Evolutionary conservation across 2,797 vertebrate species (phyloP).

Genomic region (Mustela erminea): DNA sequence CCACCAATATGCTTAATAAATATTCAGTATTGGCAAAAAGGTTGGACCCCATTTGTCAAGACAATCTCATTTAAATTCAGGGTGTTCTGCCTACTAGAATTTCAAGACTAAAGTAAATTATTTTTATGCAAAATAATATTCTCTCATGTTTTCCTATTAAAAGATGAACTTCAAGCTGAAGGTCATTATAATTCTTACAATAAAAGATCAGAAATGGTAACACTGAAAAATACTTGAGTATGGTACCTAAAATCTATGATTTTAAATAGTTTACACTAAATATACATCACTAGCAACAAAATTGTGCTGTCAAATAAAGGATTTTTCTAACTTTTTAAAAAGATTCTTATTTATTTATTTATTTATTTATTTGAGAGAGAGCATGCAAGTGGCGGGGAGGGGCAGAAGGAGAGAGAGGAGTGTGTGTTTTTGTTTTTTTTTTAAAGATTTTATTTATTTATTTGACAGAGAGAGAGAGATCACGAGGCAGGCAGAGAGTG

Average conservation of each 20-base stretch:
- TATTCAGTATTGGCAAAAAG: not conserved
- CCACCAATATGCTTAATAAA: not conserved
- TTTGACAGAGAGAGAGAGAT: no score
- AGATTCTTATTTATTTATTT: not conserved
- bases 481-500: no score
- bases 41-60: not conserved
- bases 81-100: not conserved
- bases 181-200: slow-evolving; percentile 23
- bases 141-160: slow-evolving; percentile 6
- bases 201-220: not conserved
- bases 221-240: not conserved
- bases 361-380: not conserved
- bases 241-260: not conserved
- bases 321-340: not conserved
- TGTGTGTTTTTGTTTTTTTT: no score
- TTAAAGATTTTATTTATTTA: no score
- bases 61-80: not conserved
- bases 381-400: not conserved
- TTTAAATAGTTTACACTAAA: not conserved
- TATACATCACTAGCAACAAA: not conserved
- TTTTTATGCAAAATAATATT: slow-evolving; percentile 6
- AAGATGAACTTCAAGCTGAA: slow-evolving; percentile 47
- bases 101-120: not conserved
- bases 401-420: not conserved
- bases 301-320: not conserved